A percentile compares a stretch with the other conserved stretches of the same genome.
These are phyloP conservation scores for Hirudo medicinalis DNA, from an alignment of 1,140 invertebrate genomes.

Conservation along the genomic window DNA sequence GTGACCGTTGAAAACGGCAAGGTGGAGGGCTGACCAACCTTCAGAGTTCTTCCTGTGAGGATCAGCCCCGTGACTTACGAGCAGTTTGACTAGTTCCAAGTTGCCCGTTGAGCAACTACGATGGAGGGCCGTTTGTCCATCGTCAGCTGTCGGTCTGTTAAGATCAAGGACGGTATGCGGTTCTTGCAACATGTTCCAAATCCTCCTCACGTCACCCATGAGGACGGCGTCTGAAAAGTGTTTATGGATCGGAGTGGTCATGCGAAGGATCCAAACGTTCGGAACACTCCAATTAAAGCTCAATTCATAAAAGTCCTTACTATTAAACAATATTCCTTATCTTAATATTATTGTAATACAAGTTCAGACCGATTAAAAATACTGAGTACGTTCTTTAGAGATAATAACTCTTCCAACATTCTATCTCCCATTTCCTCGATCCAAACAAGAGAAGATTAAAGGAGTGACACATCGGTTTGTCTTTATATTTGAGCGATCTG, in stretches of 20 bases:
- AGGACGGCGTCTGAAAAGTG: slow-evolving; percentile 37
- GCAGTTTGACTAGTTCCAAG: slow-evolving; percentile 44
- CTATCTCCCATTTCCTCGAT: no score
- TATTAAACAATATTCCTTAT: no score
- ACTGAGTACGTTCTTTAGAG: no score
- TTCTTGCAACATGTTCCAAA: slow-evolving; percentile 37
- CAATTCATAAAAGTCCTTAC: no score
- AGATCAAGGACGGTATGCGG: slow-evolving; percentile 40
- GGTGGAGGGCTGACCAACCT: slow-evolving; percentile 46
- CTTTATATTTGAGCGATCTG: no score
- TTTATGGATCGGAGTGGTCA: slow-evolving; percentile 28
- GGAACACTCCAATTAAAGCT: no score
- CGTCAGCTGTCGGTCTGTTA: slow-evolving; percentile 40
- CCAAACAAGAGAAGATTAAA: no score
- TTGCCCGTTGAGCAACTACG: slow-evolving; percentile 44
- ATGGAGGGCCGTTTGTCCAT: slow-evolving; percentile 45
- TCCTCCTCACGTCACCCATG: slow-evolving; percentile 37
- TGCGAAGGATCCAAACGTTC: neutral
- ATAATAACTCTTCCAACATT: no score
- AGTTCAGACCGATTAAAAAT: no score
- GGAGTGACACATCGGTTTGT: no score
- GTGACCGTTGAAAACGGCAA: slow-evolving; percentile 44
- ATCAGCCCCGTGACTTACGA: slow-evolving; percentile 45
- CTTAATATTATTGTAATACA: no score
- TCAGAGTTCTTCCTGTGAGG: slow-evolving; percentile 43